A percentile compares a stretch with the other conserved stretches of the same genome.
Conservation (phyloP, 2,888 invertebrate genomes). For the Tenthredo livida region DNA sequence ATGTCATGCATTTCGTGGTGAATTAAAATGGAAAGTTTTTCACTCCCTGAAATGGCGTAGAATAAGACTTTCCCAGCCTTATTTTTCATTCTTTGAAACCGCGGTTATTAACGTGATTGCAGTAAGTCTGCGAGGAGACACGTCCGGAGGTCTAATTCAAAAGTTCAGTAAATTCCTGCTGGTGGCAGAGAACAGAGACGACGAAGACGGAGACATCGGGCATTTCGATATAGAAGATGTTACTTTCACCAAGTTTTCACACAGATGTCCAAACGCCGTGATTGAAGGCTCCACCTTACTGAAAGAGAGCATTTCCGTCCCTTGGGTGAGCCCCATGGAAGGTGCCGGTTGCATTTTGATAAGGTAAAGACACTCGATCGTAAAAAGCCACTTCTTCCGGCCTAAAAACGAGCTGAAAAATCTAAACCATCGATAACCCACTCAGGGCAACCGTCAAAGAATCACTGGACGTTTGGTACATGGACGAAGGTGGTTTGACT, state of each 20-base stretch:
- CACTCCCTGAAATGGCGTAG: neutral
- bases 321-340: conserved; percentile 93
- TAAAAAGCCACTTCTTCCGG: neutral
- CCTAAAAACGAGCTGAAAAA: neutral
- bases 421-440: neutral
- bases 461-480: conserved; percentile 90
- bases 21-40: neutral
- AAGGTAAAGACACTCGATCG: conserved; percentile 80
- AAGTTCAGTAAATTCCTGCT: conserved; percentile 91
- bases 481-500: conserved; percentile 92
- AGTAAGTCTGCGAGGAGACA: conserved; percentile 86
- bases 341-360: conserved; percentile 93
- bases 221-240: conserved; percentile 78
- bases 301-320: conserved; percentile 91
- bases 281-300: conserved; percentile 88
- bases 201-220: conserved; percentile 73
- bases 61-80: neutral
- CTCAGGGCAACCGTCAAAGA: conserved; percentile 92
- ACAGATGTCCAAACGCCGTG: conserved; percentile 91
- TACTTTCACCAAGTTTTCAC: conserved; percentile 85
- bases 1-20: neutral
- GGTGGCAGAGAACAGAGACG: conserved; percentile 84
- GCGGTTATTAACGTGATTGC: conserved; percentile 46
- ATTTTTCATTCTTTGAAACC: neutral
- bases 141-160: conserved; percentile 84